Conservation (phyloP, 92 coral and sea anemone genomes). For the Bergia sp. region DNA sequence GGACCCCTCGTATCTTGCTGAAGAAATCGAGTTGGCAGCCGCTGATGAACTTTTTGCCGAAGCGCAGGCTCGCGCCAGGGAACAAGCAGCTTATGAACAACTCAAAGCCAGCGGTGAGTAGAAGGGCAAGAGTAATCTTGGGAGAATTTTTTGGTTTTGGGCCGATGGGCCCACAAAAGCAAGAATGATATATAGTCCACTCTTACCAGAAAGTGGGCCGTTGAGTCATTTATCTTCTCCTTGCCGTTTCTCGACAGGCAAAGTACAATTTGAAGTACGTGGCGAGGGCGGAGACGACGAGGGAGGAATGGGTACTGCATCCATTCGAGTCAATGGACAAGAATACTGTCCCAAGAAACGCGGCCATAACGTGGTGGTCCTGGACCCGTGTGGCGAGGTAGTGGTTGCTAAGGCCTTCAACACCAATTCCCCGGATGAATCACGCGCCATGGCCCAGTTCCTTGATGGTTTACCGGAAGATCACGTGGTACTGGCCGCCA, state of each 20-base stretch:
- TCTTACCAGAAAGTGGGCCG: too few relatives aligned
- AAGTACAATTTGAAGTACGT: slow-evolving; percentile 92
- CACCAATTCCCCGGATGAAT: slow-evolving; percentile 84
- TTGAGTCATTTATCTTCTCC: not conserved
- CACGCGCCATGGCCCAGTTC: slow-evolving; percentile 86
- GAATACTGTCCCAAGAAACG: slow-evolving; percentile 93
- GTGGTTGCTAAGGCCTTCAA: slow-evolving; percentile 83
- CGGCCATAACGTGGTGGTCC: slow-evolving; percentile 92
- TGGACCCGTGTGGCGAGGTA: slow-evolving; percentile 95
- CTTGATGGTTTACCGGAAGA: slow-evolving; percentile 91
- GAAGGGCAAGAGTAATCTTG: too few relatives aligned
- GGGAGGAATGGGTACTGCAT: slow-evolving; percentile 95
- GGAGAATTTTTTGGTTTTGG: too few relatives aligned
- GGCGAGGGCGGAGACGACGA: slow-evolving; percentile 98
- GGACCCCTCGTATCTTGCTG: slow-evolving; percentile 57
- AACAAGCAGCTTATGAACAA: slow-evolving; percentile 96
- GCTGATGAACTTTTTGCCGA: slow-evolving; percentile 91
- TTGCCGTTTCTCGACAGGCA: slow-evolving; percentile 58
- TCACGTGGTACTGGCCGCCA: slow-evolving; percentile 93
- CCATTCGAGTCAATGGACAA: slow-evolving; percentile 90
- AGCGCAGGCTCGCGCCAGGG: slow-evolving; percentile 95
- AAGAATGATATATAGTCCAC: too few relatives aligned
- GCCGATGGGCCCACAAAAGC: too few relatives aligned
- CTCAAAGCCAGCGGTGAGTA: slow-evolving; percentile 94
- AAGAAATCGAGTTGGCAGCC: slow-evolving; percentile 70